Conservation (phyloP, 2,888 invertebrate genomes). For the Drosophila demipolita region DNA sequence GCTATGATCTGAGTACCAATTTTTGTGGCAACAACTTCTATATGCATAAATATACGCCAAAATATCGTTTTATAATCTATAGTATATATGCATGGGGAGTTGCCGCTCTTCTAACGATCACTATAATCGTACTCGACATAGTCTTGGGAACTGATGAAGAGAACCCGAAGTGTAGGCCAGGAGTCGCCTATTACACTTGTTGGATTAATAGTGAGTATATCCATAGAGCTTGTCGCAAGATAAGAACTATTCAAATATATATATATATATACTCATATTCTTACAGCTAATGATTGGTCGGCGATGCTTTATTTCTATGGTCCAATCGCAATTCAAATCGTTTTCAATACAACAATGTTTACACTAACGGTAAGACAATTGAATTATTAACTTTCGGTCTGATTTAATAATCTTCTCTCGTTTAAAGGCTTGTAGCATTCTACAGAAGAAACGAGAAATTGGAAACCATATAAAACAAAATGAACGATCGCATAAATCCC, state of each 20-base stretch:
- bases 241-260: background rate
- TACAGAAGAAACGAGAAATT: conserved; percentile 72
- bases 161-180: too few relatives aligned
- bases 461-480: conserved; percentile 57
- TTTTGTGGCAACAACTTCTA: conserved; percentile 56
- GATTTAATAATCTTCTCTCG: background rate
- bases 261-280: too few relatives aligned
- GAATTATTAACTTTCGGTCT: background rate
- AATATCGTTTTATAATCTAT: conserved; percentile 71
- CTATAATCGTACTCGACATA: conserved; percentile 67
- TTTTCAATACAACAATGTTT: conserved; percentile 79
- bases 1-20: conserved; percentile 92
- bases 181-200: conserved; percentile 86
- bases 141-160: too few relatives aligned
- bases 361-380: conserved; percentile 61
- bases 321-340: conserved; percentile 75
- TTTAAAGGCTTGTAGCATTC: conserved; percentile 65
- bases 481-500: conserved; percentile 62
- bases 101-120: conserved; percentile 60
- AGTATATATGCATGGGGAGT: conserved; percentile 80
- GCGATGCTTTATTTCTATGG: conserved; percentile 80
- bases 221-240: background rate
- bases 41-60: conserved; percentile 45
- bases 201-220: conserved; percentile 87
- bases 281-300: conserved; percentile 70